Percentiles rank a stretch among this genome's conserved stretches.
phyloP scores from a whole-genome alignment of 2,888 invertebrate species.

The Pammene aurita region DNA sequence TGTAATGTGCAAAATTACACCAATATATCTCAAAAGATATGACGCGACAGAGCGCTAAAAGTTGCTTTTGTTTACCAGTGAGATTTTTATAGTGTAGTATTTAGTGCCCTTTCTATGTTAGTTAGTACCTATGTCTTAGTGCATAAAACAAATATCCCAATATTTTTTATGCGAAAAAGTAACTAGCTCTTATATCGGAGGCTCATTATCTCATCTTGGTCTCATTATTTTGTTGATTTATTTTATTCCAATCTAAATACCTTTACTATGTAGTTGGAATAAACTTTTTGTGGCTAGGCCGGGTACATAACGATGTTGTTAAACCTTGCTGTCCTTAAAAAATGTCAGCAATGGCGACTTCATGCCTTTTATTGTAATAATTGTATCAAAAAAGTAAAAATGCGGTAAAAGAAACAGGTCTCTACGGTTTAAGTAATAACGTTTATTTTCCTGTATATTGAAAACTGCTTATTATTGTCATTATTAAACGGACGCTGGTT shows the following conservation, averaged over 20 bases:
- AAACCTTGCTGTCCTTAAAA: constrained; percentile 23
- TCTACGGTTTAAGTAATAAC: constrained; percentile 28
- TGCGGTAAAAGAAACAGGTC: constrained; percentile 33
- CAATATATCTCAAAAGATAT: too few relatives aligned
- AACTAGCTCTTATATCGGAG: background rate
- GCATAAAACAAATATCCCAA: background rate
- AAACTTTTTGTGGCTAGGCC: constrained; percentile 6
- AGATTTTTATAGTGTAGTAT: too few relatives aligned
- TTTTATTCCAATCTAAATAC: constrained; percentile 20
- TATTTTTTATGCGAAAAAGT: background rate
- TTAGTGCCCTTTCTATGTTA: background rate
- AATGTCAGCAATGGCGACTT: constrained; percentile 28
- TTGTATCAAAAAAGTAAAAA: constrained; percentile 42
- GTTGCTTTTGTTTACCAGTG: background rate
- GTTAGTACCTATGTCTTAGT: background rate
- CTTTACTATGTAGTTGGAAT: constrained; percentile 1
- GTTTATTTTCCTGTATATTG: constrained; percentile 26
- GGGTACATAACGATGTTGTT: constrained; percentile 5
- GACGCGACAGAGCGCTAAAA: background rate
- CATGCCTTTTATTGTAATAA: constrained; percentile 41
- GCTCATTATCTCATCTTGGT: constrained; percentile 10
- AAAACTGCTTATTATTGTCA: constrained; percentile 30
- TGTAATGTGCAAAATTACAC: too few relatives aligned
- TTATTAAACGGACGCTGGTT: constrained; percentile 34
- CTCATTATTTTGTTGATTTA: constrained; percentile 21